Evolutionary conservation across 2,888 invertebrate genomes (phyloP), one percentile per base, ranked within the genome.

Genomic region (Brachynemurus nebulosus): DNA sequence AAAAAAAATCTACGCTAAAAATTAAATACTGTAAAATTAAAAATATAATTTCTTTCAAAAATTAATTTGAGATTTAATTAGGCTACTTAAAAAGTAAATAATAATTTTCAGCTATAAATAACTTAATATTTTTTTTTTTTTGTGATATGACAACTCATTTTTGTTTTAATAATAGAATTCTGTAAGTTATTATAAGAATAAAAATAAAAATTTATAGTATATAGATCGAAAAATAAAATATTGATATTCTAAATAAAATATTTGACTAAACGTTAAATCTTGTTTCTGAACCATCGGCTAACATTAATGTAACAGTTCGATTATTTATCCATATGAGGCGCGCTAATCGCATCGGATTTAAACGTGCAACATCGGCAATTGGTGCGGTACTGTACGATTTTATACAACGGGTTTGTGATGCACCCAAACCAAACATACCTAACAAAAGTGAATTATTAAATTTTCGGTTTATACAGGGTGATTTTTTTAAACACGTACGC

Each of bases 341-440:
- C 4, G 95, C 95, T 51, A 92, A 71, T 27, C 90, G 76, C 67
- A 92, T 84, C 2, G 92, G 89, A 69, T 91, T 89, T 40, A 88
- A 69, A 0, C 88, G 73, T 1, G 84, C 74, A 21, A 88, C 84
- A 62, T 92, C 90, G 8, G 91, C 89, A 62, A 92, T 84, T 0
- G 91, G 90, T 4, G 88, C 86, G 0, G 92, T 91, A 52, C 90
- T 92, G 69, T 91, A 92, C 40, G 92, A 90, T 62, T 95, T 93
- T 34, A 95, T 82, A 67, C 96, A 95, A 47, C 90, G 83, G 0
- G 96, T 95, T 67, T 96, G 96, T 4, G 92, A 90, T 52, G 95
- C 91, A 12, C 98, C 98, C 56, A 98, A 72, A 1, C 96, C 97
- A 69, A 98, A 95, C 80, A 97, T 86, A 42, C 90, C 89, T 76